phyloP scores from a whole-genome alignment of 1,140 invertebrate species.

The Luehdorfia chinensis region DNA sequence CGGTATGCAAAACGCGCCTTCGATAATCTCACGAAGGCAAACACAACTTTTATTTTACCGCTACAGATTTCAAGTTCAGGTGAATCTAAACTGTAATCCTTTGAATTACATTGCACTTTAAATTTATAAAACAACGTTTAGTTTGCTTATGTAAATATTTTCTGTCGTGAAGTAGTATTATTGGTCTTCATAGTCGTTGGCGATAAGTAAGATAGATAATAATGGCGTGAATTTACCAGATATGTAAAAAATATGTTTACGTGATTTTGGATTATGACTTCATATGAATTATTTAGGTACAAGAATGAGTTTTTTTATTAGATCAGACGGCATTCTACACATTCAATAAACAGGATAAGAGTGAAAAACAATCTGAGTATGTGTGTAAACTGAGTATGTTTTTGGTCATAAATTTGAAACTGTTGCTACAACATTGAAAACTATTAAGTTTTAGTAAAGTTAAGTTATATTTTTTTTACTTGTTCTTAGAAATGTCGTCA shows the following conservation, averaged over 20 bases:
- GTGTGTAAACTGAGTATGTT: too few relatives aligned
- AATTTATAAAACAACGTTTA: not conserved
- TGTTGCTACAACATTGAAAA: too few relatives aligned
- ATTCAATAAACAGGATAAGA: not conserved
- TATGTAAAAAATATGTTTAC: constrained; percentile 10
- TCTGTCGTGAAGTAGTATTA: constrained; percentile 17
- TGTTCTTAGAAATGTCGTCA: too few relatives aligned
- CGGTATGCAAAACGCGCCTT: constrained; percentile 65
- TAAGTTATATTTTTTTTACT: too few relatives aligned
- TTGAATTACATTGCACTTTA: constrained; percentile 6
- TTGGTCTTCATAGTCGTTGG: constrained; percentile 11
- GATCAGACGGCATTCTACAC: not conserved
- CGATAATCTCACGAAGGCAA: constrained; percentile 52
- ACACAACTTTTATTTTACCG: constrained; percentile 30
- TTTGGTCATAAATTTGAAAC: too few relatives aligned
- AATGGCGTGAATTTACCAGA: constrained; percentile 9
- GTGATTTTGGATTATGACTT: constrained; percentile 1
- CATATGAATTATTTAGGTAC: not conserved
- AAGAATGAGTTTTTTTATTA: constrained; percentile 2
- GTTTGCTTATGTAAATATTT: constrained; percentile 15
- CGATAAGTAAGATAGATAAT: constrained; percentile 14
- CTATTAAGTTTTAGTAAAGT: too few relatives aligned
- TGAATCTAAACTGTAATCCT: constrained; percentile 14
- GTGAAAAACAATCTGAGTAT: too few relatives aligned
- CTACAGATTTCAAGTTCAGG: not conserved